Base-by-base conservation (phyloP, 2,888 invertebrate genomes). In the Drosophila paramelanica region DNA sequence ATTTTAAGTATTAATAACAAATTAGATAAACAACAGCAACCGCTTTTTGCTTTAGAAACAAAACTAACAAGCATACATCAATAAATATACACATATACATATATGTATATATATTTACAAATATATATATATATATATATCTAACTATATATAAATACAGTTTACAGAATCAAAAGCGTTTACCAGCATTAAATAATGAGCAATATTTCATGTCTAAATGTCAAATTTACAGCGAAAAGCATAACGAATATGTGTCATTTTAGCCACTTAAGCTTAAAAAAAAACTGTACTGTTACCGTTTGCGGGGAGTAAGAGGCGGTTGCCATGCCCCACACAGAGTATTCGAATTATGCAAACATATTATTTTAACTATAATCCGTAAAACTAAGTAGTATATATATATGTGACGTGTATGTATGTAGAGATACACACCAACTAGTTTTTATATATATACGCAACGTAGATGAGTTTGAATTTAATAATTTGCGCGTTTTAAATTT, bases 171-270 rank as follows among this genome's bases (percentile, higher is more conserved):
- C 81, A 86, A 80, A 82, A 81, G 69, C 78, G 78, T 79, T 82
- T 78, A 71, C 61, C 67, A 78, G 72, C 86, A 77, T 68, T 62
- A 77, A 85, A 77, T 77, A 81, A 75, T 77, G 73, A 88, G 85
- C 85, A 85, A 85, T 85, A 85, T 82, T 88, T 78, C 79, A 87
- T 81, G 87, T 83, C 87, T 83, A 75, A 87, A 81, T 87, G 82
- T 83, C 81, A 77, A 84, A 81, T 67, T 65, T 73, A 77, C 81
- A 83, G 84, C 67, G 49, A 67, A 70, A 66, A 65, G 64, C 52
- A 58, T 67, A 67, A 50, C 56, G 59, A 67, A 74, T 74, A 69
- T 81, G 87, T 84, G 83, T 84, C 83, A 84, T 87, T 73, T 77
- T 84, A 84, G 87, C 65, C 43, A 55, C 20, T 41, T 87, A 87